phyloP scores from a whole-genome alignment of 2,888 invertebrate species.

The Phaonia tiefii region DNA sequence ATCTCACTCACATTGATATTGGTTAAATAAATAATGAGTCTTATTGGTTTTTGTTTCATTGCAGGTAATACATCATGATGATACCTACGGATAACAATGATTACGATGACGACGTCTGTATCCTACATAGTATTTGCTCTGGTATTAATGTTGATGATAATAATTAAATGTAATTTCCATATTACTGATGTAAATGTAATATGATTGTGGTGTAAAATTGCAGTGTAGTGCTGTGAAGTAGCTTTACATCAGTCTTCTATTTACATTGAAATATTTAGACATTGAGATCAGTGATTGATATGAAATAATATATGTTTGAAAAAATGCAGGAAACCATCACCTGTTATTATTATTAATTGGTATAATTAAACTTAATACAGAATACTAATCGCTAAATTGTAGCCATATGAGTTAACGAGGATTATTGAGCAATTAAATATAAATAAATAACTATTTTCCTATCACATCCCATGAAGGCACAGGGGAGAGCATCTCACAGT shows the following conservation, averaged over 20 bases:
- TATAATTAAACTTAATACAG: no score
- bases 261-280: neutral
- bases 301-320: no score
- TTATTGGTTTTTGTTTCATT: constrained; percentile 1
- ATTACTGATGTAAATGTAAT: constrained; percentile 1
- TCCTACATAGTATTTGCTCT: neutral
- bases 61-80: constrained; percentile 7
- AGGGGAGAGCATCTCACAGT: no score
- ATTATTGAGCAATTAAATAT: no score
- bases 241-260: neutral
- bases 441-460: no score
- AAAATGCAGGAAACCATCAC: no score
- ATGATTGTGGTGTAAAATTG: neutral
- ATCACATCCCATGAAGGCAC: no score
- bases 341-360: no score
- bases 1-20: no score
- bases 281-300: no score
- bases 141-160: neutral
- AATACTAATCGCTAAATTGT: no score
- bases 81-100: neutral
- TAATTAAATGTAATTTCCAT: neutral
- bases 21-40: neutral
- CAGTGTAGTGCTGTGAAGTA: neutral
- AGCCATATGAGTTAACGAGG: no score
- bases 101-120: neutral